Evolutionary conservation across 1,140 invertebrate genomes (phyloP).

Genomic region (Drosophila rufa): DNA sequence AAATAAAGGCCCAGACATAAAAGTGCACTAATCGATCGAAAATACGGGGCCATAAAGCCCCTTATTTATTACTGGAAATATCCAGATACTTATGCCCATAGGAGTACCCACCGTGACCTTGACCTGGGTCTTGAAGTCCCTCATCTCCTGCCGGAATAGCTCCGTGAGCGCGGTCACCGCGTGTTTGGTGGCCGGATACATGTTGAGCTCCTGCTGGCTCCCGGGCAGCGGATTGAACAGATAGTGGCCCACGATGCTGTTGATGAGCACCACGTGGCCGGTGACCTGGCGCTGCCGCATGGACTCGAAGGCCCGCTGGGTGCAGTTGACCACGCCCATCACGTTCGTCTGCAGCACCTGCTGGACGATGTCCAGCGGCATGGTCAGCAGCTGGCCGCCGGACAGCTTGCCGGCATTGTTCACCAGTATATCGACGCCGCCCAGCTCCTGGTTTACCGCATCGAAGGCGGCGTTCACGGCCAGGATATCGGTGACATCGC

Average conservation of each 20-base stretch:
- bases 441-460: constrained; percentile 86
- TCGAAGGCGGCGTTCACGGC: constrained; percentile 88
- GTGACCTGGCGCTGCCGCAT: constrained; percentile 88
- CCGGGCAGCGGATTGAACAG: constrained; percentile 78
- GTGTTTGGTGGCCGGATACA: constrained; percentile 90
- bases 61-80: no score
- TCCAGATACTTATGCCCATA: no score
- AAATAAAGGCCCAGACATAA: neutral
- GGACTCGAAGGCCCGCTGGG: constrained; percentile 88
- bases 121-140: constrained; percentile 87
- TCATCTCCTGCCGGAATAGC: constrained; percentile 88
- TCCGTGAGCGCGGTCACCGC: constrained; percentile 89
- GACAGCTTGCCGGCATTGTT: constrained; percentile 90
- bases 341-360: constrained; percentile 90
- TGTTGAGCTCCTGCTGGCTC: constrained; percentile 68
- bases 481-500: constrained; percentile 88
- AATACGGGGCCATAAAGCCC: no score
- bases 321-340: constrained; percentile 89
- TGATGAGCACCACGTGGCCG: constrained; percentile 91
- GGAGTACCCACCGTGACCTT: constrained; percentile 88
- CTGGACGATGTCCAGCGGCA: constrained; percentile 83
- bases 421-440: constrained; percentile 89
- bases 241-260: constrained; percentile 87
- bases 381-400: constrained; percentile 81
- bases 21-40: no score